These are phyloP conservation scores for Bombycilla garrulus DNA, from an alignment of 2,113 vertebrate genomes.

Conservation along the genomic window DNA sequence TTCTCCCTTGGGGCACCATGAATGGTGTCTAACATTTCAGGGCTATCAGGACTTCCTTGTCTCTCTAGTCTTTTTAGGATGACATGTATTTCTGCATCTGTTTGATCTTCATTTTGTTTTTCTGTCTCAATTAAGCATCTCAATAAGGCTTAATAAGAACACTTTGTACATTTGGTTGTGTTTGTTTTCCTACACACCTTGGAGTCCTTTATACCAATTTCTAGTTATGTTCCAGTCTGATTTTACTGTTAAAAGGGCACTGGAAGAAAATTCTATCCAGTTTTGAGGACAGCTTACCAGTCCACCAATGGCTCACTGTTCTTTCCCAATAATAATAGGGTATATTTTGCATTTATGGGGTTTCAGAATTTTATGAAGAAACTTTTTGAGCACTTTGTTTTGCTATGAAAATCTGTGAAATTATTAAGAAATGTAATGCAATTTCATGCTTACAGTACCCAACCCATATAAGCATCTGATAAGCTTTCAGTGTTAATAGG, in stretches of 20 bases:
- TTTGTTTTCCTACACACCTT: not conserved
- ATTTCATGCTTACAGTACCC: not conserved
- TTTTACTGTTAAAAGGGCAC: not conserved
- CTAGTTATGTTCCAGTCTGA: not conserved
- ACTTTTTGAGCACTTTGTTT: not conserved
- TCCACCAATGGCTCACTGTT: not conserved
- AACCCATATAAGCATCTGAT: not conserved
- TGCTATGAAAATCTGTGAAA: not conserved
- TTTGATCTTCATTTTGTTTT: not conserved
- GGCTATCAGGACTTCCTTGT: not conserved
- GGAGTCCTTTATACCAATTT: not conserved
- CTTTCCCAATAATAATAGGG: not conserved
- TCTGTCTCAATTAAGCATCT: not conserved
- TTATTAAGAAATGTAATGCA: not conserved
- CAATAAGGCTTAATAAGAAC: not conserved
- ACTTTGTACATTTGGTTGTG: not conserved
- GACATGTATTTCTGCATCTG: not conserved
- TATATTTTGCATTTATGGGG: not conserved
- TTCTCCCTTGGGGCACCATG: not conserved
- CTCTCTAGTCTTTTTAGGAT: not conserved
- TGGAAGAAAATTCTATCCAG: not conserved
- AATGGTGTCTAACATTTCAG: not conserved
- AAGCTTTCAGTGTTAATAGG: not conserved
- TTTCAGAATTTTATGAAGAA: not conserved
- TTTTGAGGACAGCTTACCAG: not conserved